Base-by-base conservation (phyloP, 2,888 invertebrate species). In the Caenorhabditis sp. region DNA sequence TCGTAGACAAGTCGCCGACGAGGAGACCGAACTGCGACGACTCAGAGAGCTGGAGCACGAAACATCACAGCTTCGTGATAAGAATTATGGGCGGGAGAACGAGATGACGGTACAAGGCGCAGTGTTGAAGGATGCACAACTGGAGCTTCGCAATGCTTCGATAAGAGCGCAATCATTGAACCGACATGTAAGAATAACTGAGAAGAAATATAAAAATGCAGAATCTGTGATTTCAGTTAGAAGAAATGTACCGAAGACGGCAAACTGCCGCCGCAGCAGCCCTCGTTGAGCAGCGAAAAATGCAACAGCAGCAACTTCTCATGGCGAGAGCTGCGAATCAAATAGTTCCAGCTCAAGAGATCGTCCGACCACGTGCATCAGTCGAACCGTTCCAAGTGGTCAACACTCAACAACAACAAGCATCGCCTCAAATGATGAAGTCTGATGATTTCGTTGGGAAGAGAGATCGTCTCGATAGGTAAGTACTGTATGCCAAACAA, bases 101-200 rank as follows among this genome's bases (percentile, higher is more conserved):
- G 84, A 86, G 26, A 24, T 90, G 59, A n/a, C 74, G 8, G 68
- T 58, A 8, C 74, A 88, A 47, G 74, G 72, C 8, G 64, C 72
- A 7, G 63, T 76, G 35, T 80, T 86, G 38, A 83, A 87, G 19
- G 86, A 87, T 6, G 73, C 82, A 12, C 80, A 87, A 59, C 19
- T 81, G 19, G 77, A 83, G 22, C 72, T 88, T 59, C 74, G 96
- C 77, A 94, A 97, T 94, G 98, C 98, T n/a, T 97, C 98, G 92
- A 96, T 96, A 92, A 97, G 97, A 94, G 98, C 98, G 92, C 97
- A 98, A 92, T 96, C 97, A 93, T 94, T 98, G 92, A 97, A 97
- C 86, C 72, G 82, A 73, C 87, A 90, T 81, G 89, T 88, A 61
- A 72, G 80, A 28, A n/a, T 31, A 12, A 26, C 14, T 26, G 3